Evolutionary conservation across 2,113 vertebrate species (phyloP).

Genomic region (Burhinus oedicnemus): DNA sequence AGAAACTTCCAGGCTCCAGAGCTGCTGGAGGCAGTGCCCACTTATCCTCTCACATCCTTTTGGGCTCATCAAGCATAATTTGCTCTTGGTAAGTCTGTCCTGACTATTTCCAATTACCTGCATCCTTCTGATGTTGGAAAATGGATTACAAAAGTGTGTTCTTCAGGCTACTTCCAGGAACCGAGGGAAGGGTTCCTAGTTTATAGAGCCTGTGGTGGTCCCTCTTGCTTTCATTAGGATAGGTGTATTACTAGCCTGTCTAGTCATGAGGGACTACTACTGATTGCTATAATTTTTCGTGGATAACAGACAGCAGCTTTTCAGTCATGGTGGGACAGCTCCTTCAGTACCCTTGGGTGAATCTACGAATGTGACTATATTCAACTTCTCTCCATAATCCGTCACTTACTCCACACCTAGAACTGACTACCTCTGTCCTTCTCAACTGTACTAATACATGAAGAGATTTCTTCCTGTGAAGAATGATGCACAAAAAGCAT

Average conservation of each 20-base stretch:
- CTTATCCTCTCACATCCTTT: neutral
- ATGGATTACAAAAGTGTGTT: neutral
- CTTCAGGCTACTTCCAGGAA: neutral
- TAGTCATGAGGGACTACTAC: neutral
- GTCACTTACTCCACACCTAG: neutral
- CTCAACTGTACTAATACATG: neutral
- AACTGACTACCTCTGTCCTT: neutral
- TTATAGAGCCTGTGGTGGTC: neutral
- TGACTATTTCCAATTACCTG: neutral
- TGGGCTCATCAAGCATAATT: neutral
- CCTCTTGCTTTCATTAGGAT: neutral
- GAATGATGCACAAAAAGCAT: fast-evolving
- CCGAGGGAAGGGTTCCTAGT: neutral
- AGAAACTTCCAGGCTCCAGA: neutral
- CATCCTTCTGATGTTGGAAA: neutral
- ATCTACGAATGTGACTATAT: neutral
- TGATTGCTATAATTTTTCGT: neutral
- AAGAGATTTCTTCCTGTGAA: neutral
- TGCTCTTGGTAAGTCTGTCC: neutral
- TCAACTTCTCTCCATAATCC: neutral
- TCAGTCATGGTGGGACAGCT: neutral
- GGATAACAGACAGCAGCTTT: neutral
- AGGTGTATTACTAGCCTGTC: neutral
- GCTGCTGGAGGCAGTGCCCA: neutral
- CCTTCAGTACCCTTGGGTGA: neutral